Evolutionary conservation across 2,113 vertebrate species (phyloP), one percentile per base, ranked within the genome.

Genomic region (Hylia prasina): DNA sequence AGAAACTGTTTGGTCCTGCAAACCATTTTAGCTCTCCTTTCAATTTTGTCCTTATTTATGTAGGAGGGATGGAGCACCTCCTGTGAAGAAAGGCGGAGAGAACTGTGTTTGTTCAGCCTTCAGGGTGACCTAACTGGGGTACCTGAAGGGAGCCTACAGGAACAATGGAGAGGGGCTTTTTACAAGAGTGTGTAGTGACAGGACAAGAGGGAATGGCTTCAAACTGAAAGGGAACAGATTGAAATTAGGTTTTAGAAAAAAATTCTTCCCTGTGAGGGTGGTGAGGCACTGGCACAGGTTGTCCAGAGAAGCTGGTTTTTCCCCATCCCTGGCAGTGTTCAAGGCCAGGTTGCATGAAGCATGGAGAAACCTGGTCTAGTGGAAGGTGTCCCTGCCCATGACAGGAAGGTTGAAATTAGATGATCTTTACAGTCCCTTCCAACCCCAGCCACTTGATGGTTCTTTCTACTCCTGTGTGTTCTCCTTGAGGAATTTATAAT

Each of bases 371-470:
- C 17, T 76, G 45, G 4, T 35, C 14, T 47, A 10, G 28, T 61
- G 30, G 5, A 40, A 61, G 10, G 17, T 76, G n/a, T 47, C 5
- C 16, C 8, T 68, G 13, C 27, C 33, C 12, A 11, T n/a, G 23
- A 5, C 39, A 68, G 6, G 2, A 19, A 5, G 5, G 0, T 75
- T 40, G 51, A 23, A 75, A 30, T 57, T 20, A 25, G 13, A 18
- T 68, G 24, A 31, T 25, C 13, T 45, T 51, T 40, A 31, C 7
- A 24, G 14, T 61, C 39, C 14, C 20, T 60, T 60, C 17, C 30
- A 47, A 9, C 11, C 2, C 1, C 65, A 58, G 15, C 8, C 2
- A 17, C 8, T 31, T 21, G 35, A 2, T 40, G 8, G 6, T 40
- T 69, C 28, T 47, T 25, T 54, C 50, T 82, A 44, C 10, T 27